Conservation (phyloP, 2,113 vertebrate species). For the Ginglymostoma cirratum region DNA sequence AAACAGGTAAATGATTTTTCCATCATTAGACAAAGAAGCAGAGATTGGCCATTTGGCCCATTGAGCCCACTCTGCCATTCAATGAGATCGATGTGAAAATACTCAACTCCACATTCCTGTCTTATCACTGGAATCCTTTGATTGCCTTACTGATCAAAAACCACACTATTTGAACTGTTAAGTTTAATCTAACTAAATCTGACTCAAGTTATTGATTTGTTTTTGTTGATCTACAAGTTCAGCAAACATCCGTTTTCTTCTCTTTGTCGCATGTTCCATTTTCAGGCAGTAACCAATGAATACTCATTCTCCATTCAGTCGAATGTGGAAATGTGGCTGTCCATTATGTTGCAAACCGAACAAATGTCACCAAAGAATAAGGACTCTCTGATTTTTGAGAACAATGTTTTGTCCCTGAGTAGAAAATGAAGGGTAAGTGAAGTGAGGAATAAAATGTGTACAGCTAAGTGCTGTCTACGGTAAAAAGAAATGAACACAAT, state of each 20-base stretch:
- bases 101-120: no score
- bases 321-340: neutral
- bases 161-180: neutral
- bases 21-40: neutral
- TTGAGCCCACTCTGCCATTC: no score
- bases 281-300: neutral
- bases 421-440: neutral
- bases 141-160: no score
- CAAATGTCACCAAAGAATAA: neutral
- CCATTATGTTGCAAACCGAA: neutral
- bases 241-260: neutral
- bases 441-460: neutral
- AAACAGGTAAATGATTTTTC: neutral
- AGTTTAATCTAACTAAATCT: neutral
- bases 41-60: no score
- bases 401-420: neutral
- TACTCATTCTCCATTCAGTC: neutral
- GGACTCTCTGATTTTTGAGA: neutral
- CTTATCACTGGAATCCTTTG: no score
- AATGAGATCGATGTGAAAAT: no score
- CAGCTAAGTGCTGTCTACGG: neutral
- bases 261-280: neutral
- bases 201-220: neutral
- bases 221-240: neutral
- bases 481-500: neutral